Base-by-base conservation (phyloP, 2,113 vertebrate species). In the Anseranas semipalmata region DNA sequence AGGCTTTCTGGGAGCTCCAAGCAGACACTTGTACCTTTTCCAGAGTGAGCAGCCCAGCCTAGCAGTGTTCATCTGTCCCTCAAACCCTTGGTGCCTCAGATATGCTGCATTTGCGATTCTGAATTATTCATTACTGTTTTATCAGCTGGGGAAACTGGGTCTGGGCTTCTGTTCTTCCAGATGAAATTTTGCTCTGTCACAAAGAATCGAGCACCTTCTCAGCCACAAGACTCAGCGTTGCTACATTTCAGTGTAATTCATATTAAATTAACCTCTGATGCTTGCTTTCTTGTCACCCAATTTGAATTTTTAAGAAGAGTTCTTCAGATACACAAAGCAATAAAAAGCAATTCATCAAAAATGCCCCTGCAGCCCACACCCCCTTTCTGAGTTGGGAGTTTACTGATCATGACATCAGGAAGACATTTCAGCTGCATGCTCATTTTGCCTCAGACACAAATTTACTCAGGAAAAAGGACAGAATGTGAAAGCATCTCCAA, bases 71-170 rank as follows among this genome's bases (percentile, higher is more conserved):
- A 53, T 73, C 55, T 66, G 84, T 37, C 85, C 55, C 52, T 78
- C 41, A 18, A 2, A 5, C 25, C 50, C 35, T 8, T 15, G 25
- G 79, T 46, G 91, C 84, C 76, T 90, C 68, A 66, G 45, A 60
- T 45, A 70, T 2, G 18, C 35, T 71, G n/a, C 17, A 87, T 67
- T 52, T 89, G 32, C 5, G 1, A 41, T 48, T 72, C 10, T 77
- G 53, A 93, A 92, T 89, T 88, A 95, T 84, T 96, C 68, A 87
- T 60, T 37, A n/a, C 24, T 41, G 1, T 71, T 86, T 39, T 60
- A 55, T 89, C 60, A 86, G 35, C 59, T 7, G 16, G 33, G 19
- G 35, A 45, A 90, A 88, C 10, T 3, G 5, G 7, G 25, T 55
- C 52, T 88, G 63, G 41, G 22, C 37, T 72, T 50, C n/a, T 77